Conservation (phyloP, 1,140 invertebrate genomes). For the Calosoma granatense region DNA sequence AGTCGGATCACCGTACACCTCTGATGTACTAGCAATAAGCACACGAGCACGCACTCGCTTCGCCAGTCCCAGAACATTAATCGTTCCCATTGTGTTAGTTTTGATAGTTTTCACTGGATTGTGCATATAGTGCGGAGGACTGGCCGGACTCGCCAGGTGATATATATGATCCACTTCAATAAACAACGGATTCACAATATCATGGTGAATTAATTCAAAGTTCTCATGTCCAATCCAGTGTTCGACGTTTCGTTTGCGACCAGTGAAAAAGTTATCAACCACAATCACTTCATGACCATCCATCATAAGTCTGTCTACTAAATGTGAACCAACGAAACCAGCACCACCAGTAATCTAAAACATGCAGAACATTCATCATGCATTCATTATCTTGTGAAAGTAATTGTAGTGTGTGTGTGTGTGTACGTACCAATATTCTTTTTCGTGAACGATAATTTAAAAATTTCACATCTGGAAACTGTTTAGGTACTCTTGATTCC, state of each 20-base stretch:
- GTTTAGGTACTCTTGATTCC: slow-evolving; percentile 64
- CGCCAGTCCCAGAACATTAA: slow-evolving; percentile 83
- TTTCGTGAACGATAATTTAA: slow-evolving; percentile 83
- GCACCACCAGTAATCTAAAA: slow-evolving; percentile 89
- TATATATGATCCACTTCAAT: slow-evolving; percentile 99
- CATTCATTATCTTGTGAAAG: background rate
- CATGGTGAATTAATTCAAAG: slow-evolving; percentile 98
- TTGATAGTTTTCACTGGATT: slow-evolving; percentile 99
- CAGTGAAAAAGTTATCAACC: slow-evolving; percentile 97
- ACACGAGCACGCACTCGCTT: slow-evolving; percentile 89
- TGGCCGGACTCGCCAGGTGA: slow-evolving; percentile 96
- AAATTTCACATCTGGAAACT: slow-evolving; percentile 84
- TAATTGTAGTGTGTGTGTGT: slow-evolving; percentile 10
- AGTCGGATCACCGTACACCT: slow-evolving; percentile 97
- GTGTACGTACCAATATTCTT: slow-evolving; percentile 66
- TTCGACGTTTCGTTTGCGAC: slow-evolving; percentile 92
- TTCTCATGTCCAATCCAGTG: slow-evolving; percentile 99
- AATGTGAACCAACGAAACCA: slow-evolving; percentile 97
- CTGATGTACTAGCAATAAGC: slow-evolving; percentile 94
- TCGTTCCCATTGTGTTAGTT: slow-evolving; percentile 98
- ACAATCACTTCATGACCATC: slow-evolving; percentile 97
- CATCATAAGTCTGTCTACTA: slow-evolving; percentile 91
- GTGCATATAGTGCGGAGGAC: slow-evolving; percentile 98
- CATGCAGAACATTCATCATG: slow-evolving; percentile 6
- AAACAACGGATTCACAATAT: slow-evolving; percentile 96